Base-by-base conservation (phyloP, 1,140 invertebrate genomes). In the Ceratosolen fusciceps region DNA sequence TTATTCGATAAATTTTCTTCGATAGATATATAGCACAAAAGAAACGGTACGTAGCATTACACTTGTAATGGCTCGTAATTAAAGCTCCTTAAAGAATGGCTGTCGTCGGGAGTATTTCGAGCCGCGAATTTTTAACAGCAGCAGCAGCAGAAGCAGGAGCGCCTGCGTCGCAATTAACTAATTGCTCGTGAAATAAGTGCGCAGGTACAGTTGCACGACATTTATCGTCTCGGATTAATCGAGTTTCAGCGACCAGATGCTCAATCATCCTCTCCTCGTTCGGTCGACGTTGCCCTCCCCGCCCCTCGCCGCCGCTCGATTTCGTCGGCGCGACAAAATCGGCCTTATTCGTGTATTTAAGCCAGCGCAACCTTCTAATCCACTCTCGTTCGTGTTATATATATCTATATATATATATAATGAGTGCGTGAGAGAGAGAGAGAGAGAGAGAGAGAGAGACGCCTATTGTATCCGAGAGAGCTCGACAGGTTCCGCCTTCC, bases 151-250 rank as follows among this genome's bases (percentile, higher is more conserved):
- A 0, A 14, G 34, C 14, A n/a, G 26, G 2, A n/a, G 60, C 21
- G 21, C 37, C 31, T 5, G 34, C 12, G 19, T 56, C 10, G 68
- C 54, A 78, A 78, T 78, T 43, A 78, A 37, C 68, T 78, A 78
- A 78, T 78, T 78, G 76, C 8, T 60, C 12, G 39, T 24, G 52
- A 12, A 31, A 9, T 29, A 52, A n/a, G 24, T 24, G 1, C 1
- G 24, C 37, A 68, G 2, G 24, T 26, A 37, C 29, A 21, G 16
- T 1, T 16, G 37, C 16, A 16, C 39, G n/a, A 56, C 31, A 37
- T 73, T 58, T 26, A 29, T 49, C 39, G 26, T 49, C 8, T 65
- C 16, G 16, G n/a, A 39, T 37, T 78, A 72, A 78, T 78, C 54
- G 39, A 78, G 62, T 72, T 68, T n/a, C 19, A 76, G 52, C 49